Evolutionary conservation across 2,888 invertebrate species (phyloP).

Genomic region (Pseudanteris insignis): DNA sequence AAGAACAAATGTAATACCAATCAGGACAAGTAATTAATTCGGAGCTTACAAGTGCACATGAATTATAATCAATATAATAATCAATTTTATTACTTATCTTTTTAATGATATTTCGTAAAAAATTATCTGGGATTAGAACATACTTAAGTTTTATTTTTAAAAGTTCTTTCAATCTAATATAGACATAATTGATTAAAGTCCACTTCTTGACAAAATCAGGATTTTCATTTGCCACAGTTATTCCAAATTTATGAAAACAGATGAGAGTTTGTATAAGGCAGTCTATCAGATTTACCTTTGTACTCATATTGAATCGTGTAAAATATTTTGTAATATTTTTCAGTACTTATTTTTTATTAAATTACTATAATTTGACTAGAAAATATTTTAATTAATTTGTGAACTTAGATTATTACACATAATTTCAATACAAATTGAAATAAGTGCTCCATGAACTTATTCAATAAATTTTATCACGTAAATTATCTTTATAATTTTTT

Average conservation of each 20-base stretch:
- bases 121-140: slow-evolving; percentile 10
- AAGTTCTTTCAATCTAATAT: slow-evolving; percentile 8
- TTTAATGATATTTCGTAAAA: neutral
- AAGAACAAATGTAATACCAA: slow-evolving; percentile 22
- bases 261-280: slow-evolving; percentile 5
- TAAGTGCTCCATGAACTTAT: too few species aligned
- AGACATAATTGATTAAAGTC: slow-evolving; percentile 10
- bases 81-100: slow-evolving; percentile 2
- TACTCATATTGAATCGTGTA: too few species aligned
- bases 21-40: neutral
- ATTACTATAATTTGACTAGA: too few species aligned
- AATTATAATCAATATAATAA: slow-evolving; percentile 17
- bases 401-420: too few species aligned
- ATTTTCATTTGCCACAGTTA: slow-evolving; percentile 3
- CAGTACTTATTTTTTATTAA: too few species aligned
- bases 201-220: slow-evolving; percentile 16
- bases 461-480: too few species aligned
- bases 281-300: too few species aligned
- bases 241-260: slow-evolving; percentile 12
- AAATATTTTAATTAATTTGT: too few species aligned
- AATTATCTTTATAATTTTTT: too few species aligned
- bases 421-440: too few species aligned
- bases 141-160: neutral
- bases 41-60: slow-evolving; percentile 8
- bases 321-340: too few species aligned